phyloP scores from a whole-genome alignment of 2,888 invertebrate species.

The Pseudococcus jackbeardsleyi region DNA sequence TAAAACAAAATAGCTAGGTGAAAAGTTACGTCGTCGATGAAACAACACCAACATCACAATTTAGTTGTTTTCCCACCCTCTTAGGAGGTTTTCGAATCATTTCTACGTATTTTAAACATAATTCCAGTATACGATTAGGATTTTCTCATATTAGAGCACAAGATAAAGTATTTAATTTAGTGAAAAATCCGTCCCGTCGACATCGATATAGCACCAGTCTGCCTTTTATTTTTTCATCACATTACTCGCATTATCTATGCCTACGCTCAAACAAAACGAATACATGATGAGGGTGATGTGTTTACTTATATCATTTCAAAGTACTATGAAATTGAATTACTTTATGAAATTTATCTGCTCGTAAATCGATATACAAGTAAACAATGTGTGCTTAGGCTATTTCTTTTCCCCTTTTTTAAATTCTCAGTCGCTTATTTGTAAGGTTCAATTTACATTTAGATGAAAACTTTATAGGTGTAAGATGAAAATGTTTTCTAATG shows the following conservation, averaged over 20 bases:
- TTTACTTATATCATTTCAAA: background rate
- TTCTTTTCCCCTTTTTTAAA: background rate
- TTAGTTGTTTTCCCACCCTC: background rate
- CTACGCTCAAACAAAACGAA: background rate
- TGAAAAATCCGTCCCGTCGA: background rate
- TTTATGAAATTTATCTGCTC: background rate
- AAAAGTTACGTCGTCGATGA: conserved; percentile 29
- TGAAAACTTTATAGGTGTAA: background rate
- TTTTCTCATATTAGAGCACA: background rate
- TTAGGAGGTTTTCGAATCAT: background rate
- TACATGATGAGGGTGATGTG: background rate
- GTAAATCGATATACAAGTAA: background rate
- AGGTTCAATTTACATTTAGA: conserved; percentile 1
- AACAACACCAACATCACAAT: conserved; percentile 5
- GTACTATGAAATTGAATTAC: background rate
- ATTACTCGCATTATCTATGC: background rate
- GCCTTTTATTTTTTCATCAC: background rate
- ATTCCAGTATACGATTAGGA: background rate
- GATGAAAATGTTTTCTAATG: background rate
- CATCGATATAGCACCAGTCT: background rate
- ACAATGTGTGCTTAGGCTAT: background rate
- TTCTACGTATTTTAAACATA: conserved; percentile 17
- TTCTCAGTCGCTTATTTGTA: background rate
- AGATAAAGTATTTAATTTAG: background rate
- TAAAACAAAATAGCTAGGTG: conserved; percentile 52